A percentile compares a stretch with the other conserved stretches of the same genome.
These are phyloP conservation scores for Corvus hawaiiensis DNA, from an alignment of 2,113 vertebrate species.

Conservation along the genomic window DNA sequence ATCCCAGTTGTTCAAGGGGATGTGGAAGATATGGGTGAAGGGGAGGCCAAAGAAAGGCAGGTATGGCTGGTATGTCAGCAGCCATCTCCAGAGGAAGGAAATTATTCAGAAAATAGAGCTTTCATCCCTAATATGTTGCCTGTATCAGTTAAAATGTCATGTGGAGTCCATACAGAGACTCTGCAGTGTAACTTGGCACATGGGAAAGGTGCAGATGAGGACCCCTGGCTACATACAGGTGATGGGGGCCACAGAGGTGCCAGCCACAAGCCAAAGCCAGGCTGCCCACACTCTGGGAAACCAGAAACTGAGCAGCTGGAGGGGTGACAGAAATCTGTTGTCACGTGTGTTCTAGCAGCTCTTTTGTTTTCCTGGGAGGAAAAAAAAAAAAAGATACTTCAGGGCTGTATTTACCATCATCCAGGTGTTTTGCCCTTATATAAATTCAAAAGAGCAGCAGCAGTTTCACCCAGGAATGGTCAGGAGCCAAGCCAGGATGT, in stretches of 20 bases:
- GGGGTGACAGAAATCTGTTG: neutral
- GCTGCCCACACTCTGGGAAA: neutral
- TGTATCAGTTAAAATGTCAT: neutral
- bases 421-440: neutral
- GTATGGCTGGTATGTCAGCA: neutral
- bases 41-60: neutral
- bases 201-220: neutral
- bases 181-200: rapidly evolving
- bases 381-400: neutral
- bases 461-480: neutral
- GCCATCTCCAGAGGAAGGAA: neutral
- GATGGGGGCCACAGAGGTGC: neutral
- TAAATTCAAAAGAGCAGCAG: neutral
- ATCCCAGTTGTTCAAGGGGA: neutral
- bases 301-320: neutral
- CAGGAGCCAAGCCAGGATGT: neutral
- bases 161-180: neutral
- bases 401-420: neutral
- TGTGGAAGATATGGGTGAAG: neutral
- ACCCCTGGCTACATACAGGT: neutral
- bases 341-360: neutral
- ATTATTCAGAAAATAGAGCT: neutral
- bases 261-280: neutral
- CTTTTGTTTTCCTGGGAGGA: neutral
- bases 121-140: neutral